Percentiles rank a stretch among this genome's conserved stretches.
These are phyloP conservation scores for Sapajus apella DNA, from an alignment of 2,113 vertebrate species.

Conservation along the genomic window DNA sequence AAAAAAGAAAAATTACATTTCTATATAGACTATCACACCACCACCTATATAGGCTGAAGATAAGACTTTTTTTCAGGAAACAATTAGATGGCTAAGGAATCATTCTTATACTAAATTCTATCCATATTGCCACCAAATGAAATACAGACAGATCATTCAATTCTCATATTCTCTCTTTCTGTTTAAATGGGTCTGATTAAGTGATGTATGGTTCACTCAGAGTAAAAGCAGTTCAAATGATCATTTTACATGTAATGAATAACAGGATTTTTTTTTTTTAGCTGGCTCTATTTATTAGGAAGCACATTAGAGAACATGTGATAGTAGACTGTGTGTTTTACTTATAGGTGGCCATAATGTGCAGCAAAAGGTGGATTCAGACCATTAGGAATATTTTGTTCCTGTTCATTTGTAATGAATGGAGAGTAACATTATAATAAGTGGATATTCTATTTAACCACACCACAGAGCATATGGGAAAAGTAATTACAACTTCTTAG, in stretches of 20 bases:
- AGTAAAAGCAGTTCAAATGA: constrained; percentile 53
- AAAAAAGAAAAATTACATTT: background rate
- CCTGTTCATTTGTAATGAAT: constrained; percentile 10
- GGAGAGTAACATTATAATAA: constrained; percentile 49
- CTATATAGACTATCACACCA: background rate
- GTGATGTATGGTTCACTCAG: background rate
- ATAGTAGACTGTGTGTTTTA: background rate
- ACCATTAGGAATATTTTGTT: background rate
- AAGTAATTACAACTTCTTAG: constrained; percentile 56
- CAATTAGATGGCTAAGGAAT: background rate
- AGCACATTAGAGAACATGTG: background rate
- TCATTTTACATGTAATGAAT: constrained; percentile 70
- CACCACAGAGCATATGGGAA: constrained; percentile 22
- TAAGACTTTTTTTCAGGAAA: background rate
- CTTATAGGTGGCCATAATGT: background rate
- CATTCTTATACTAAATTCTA: background rate
- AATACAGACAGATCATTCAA: background rate
- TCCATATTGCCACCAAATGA: background rate
- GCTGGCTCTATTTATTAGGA: constrained; percentile 31
- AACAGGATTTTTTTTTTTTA: constrained; percentile 29
- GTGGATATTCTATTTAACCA: constrained; percentile 19
- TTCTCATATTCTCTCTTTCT: background rate
- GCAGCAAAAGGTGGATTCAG: background rate
- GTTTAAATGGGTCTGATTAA: constrained; percentile 42
- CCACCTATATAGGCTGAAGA: background rate